phyloP scores from a whole-genome alignment of 2,888 invertebrate genomes.

The Eulithis prunata region DNA sequence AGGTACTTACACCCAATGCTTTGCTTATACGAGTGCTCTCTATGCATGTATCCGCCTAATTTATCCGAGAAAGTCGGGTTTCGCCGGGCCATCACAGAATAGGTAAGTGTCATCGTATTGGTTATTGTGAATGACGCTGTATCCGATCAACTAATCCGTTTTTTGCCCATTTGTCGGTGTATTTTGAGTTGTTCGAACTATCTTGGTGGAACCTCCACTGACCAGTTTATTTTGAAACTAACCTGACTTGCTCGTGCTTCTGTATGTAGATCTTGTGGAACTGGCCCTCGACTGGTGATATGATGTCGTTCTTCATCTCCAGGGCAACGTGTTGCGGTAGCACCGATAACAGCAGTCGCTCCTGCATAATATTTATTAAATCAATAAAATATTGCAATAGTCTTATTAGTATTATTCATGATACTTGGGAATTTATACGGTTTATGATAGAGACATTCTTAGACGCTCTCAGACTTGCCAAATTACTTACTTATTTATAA shows the following conservation, averaged over 20 bases:
- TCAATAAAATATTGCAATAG: constrained; percentile 24
- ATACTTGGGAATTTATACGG: background rate
- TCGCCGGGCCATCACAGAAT: too few relatives aligned
- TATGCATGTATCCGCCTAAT: constrained; percentile 15
- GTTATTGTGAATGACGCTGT: too few relatives aligned
- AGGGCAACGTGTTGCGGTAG: constrained; percentile 95
- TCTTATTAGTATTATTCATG: constrained; percentile 3
- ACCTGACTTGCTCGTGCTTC: constrained; percentile 96
- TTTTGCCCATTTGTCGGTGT: too few relatives aligned
- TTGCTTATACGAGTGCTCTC: constrained; percentile 15
- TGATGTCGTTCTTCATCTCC: constrained; percentile 97
- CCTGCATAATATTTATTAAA: constrained; percentile 76
- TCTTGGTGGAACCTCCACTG: constrained; percentile 2
- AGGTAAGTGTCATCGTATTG: too few relatives aligned
- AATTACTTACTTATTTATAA: background rate
- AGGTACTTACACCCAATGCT: too few relatives aligned
- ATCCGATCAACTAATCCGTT: too few relatives aligned
- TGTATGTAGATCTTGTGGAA: constrained; percentile 98
- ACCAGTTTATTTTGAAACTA: constrained; percentile 54
- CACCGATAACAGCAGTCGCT: constrained; percentile 93
- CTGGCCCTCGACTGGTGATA: constrained; percentile 95
- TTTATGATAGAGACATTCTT: background rate
- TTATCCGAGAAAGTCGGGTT: background rate
- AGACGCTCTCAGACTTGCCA: background rate
- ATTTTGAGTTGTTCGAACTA: too few relatives aligned